These are phyloP conservation scores for Trachops cirrhosus DNA, from an alignment of 2,797 vertebrate species.

Conservation along the genomic window DNA sequence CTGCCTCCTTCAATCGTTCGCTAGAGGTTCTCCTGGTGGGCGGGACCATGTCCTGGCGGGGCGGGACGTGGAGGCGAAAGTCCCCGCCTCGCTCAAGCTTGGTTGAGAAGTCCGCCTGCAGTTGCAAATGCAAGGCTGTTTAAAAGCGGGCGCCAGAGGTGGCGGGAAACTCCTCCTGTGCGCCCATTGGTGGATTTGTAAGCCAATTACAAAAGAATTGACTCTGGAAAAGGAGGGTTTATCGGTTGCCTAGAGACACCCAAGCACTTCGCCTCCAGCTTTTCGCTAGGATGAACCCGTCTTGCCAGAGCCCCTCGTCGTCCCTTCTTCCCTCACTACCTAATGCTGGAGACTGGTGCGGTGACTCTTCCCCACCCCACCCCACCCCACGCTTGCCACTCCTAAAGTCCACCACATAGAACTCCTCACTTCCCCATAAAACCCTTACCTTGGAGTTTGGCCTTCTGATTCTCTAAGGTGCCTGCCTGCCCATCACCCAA, in stretches of 20 bases:
- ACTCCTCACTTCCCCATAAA: neutral
- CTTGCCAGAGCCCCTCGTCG: fast-evolving
- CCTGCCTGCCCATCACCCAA: neutral
- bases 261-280: fast-evolving
- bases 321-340: neutral
- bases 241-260: conserved; percentile 32
- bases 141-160: conserved; percentile 81
- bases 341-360: no score
- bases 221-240: neutral
- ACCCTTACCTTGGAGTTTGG: neutral
- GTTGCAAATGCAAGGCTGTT: conserved; percentile 61
- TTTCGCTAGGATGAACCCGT: fast-evolving
- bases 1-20: neutral
- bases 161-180: conserved; percentile 76
- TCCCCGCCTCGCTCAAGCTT: conserved; percentile 5
- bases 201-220: conserved; percentile 65
- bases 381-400: neutral
- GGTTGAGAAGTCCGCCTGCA: conserved; percentile 48
- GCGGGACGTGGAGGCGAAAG: fast-evolving
- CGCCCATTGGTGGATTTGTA: conserved; percentile 55
- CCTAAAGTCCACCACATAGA: neutral
- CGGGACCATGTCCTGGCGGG: fast-evolving
- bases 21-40: fast-evolving
- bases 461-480: neutral
- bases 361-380: neutral